Percentiles rank a stretch among this genome's conserved stretches.
Evolutionary conservation across 1,140 invertebrate species (phyloP).

Genomic region (Eubasilissa regina): DNA sequence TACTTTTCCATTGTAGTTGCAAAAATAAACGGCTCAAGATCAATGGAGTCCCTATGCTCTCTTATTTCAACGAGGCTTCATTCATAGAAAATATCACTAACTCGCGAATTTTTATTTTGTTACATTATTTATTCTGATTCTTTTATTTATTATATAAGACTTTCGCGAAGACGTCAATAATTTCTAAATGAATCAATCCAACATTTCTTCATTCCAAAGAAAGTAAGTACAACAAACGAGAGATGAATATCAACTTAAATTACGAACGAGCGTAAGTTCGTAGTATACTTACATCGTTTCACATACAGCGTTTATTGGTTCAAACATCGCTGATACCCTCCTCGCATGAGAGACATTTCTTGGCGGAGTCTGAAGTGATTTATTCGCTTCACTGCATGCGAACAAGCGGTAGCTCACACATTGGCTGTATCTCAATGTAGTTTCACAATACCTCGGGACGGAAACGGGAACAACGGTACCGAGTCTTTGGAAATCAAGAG

Average conservation of each 20-base stretch:
- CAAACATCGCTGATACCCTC: slow-evolving; percentile 13
- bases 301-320: slow-evolving; percentile 9
- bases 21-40: slow-evolving; percentile 18
- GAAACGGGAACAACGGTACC: slow-evolving; percentile 15
- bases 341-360: neutral
- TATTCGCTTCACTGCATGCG: slow-evolving; percentile 26
- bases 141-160: too few relatives aligned
- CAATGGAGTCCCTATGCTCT: slow-evolving; percentile 1
- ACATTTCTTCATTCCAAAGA: too few relatives aligned
- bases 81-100: too few relatives aligned
- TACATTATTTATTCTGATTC: too few relatives aligned
- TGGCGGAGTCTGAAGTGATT: slow-evolving; percentile 33
- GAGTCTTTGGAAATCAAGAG: slow-evolving; percentile 24
- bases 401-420: slow-evolving; percentile 11
- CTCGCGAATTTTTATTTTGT: too few relatives aligned
- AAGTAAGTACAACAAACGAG: too few relatives aligned
- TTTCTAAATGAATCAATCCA: neutral
- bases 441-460: slow-evolving; percentile 23
- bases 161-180: neutral
- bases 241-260: neutral
- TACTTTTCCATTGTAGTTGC: slow-evolving; percentile 16
- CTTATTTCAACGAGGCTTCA: neutral
- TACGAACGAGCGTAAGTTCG: neutral
- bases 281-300: neutral
- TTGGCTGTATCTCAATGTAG: neutral